These are phyloP conservation scores for Trachythela sp. DNA, from an alignment of 64 coral and sea anemone genomes.

Conservation along the genomic window DNA sequence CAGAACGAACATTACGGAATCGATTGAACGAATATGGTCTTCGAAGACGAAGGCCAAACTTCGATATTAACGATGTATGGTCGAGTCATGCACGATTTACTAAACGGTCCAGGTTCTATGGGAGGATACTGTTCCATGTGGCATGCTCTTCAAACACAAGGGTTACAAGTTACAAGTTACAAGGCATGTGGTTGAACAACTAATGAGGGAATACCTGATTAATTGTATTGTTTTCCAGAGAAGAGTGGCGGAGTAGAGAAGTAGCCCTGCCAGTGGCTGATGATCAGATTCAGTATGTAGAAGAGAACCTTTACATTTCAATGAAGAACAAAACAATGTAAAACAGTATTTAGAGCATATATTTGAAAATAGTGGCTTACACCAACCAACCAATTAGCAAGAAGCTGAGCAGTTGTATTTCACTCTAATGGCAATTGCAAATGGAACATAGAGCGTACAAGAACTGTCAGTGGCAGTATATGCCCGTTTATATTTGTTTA, in stretches of 20 bases:
- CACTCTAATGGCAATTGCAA: background rate
- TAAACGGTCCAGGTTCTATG: constrained; percentile 2
- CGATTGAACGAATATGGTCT: background rate
- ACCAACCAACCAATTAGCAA: background rate
- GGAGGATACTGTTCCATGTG: constrained; percentile 20
- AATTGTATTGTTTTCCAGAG: background rate
- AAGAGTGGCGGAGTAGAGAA: background rate
- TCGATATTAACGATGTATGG: background rate
- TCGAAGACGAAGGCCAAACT: background rate
- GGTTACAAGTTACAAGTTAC: constrained; percentile 13
- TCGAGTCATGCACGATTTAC: background rate
- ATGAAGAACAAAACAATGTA: background rate
- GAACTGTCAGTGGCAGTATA: too few relatives aligned
- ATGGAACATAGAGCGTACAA: background rate
- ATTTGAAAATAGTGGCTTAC: background rate
- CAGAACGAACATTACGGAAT: background rate
- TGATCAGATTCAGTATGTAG: background rate
- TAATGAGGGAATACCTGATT: background rate
- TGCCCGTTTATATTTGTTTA: too few relatives aligned
- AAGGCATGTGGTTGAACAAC: background rate
- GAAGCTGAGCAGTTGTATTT: background rate
- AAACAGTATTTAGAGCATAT: background rate
- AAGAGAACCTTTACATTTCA: background rate
- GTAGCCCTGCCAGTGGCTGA: background rate
- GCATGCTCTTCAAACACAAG: constrained; percentile 26